Base-by-base conservation (phyloP, 2,888 invertebrate genomes). In the Resseliella maxima region DNA sequence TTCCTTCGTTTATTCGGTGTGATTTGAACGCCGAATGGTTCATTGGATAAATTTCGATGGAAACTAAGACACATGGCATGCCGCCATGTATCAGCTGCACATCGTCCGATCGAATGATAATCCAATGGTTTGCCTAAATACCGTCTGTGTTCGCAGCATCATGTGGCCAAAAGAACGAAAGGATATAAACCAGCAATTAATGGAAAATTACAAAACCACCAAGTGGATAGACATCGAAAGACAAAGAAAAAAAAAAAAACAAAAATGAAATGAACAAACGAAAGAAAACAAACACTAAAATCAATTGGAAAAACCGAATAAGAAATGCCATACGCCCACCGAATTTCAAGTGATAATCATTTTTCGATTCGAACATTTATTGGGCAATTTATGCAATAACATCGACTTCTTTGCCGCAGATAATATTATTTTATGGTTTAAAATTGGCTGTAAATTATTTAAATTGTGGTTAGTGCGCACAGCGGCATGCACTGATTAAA, bases 31-130 rank as follows among this genome's bases (percentile, higher is more conserved):
- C 31, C 72, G 72, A 72, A 27, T 59, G 59, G 24, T 59, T 59
- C 27, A 59, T 31, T 72, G 72, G 35, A 72, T 72, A 72, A 31
- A 24, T 12, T 50, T 72, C 31, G n/a, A 35, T 35, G 72, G 72
- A 72, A 72, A 72, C 72, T 72, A 72, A 72, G 72, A 72, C 72
- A 72, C 72, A 72, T 72, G 72, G 72, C 72, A 72, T 35, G 35
- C 72, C 72, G 72, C 72, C 72, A 72, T 31, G 31, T 35, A 72
- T 72, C 72, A 72, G 72, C 72, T 72, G 72, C 72, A 31, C 72
- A 31, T 72, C 72, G 27, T n/a, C 15, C n/a, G 0, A 18, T 72
- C 72, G 15, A 27, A 31, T 31, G 24, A 59, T 59, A 59, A 5
- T 31, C 12, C 72, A 2, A 72, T 21, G 72, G 59, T 59, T n/a